Evolutionary conservation across 2,888 invertebrate genomes (phyloP).

Genomic region (Atethmia centrago): DNA sequence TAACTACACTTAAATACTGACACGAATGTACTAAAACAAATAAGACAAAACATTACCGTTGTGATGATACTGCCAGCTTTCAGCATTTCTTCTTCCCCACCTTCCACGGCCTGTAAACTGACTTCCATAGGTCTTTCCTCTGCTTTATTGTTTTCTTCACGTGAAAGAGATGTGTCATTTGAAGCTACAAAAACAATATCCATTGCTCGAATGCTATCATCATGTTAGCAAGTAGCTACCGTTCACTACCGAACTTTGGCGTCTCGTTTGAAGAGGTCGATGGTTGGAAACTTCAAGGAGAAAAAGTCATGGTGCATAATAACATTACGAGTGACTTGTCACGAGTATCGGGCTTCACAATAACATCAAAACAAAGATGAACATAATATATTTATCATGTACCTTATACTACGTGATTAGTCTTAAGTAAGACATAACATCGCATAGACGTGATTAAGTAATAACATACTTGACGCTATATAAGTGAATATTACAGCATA

Average conservation of each 20-base stretch:
- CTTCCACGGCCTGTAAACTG: too few relatives aligned
- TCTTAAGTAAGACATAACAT: slow-evolving; percentile 14
- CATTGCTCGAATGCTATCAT: background rate
- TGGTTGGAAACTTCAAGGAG: background rate
- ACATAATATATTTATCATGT: background rate
- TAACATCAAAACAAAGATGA: background rate
- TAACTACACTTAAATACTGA: too few relatives aligned
- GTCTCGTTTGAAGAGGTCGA: too few relatives aligned
- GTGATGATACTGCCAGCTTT: too few relatives aligned
- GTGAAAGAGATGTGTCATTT: background rate
- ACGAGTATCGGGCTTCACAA: background rate
- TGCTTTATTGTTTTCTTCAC: background rate
- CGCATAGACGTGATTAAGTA: slow-evolving; percentile 30
- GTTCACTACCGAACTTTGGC: background rate
- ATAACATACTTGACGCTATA: slow-evolving; percentile 16
- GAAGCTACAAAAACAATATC: too few relatives aligned
- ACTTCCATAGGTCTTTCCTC: background rate
- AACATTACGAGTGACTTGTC: background rate
- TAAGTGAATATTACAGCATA: slow-evolving; percentile 28
- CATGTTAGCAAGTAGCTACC: background rate
- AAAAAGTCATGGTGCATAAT: background rate
- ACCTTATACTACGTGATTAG: background rate
- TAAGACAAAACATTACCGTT: too few relatives aligned
- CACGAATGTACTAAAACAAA: too few relatives aligned
- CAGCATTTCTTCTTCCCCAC: background rate